Evolutionary conservation across 2,113 vertebrate genomes (phyloP), one percentile per base, ranked within the genome.

Genomic region (Mustela lutreola): DNA sequence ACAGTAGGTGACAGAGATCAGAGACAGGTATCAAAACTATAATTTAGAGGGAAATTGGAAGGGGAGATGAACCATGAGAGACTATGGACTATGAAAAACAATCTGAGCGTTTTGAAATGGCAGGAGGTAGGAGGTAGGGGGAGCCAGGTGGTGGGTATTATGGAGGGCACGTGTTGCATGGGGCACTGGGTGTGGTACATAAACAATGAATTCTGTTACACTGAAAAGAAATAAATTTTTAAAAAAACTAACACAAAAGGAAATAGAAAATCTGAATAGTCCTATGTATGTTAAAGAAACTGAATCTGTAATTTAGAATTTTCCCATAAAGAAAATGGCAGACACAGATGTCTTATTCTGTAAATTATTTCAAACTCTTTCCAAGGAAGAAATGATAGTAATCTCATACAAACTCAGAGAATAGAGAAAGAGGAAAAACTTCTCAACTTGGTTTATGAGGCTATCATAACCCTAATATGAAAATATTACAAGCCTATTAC

Each of bases 181-280:
- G 45, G 10, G 10, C 45, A 48, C 45, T 48, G 45, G 45, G 45
- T 48, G 45, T 48, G 45, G 9, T 48, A 48, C 45, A 48, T 48
- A 48, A 48, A 48, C 45, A 48, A 48, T 48, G 45, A 48, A 48
- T 48, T 48, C 45, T 48, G 45, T 48, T 48, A 48, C 45, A 48
- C 45, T 10, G 45, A 11, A 48, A 48, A 48, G 45, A 48, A 48
- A 48, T 48, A 48, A 48, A 48, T 48, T 48, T 48, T 8, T 10
- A 10, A 48, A 48, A 45, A 45, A 93, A 80, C 48, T 75, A 96
- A 96, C 56, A 24, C 58, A 78, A 71, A 84, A 95, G 76, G 53
- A 87, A 84, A 80, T 18, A 22, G 56, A 97, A 97, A 96, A 28
- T 90, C 22, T 97, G 96, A 93, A 45, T n/a, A 71, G 71, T 11